Evolutionary conservation across 2,797 vertebrate genomes (phyloP).

Genomic region (Perodicticus potto): DNA sequence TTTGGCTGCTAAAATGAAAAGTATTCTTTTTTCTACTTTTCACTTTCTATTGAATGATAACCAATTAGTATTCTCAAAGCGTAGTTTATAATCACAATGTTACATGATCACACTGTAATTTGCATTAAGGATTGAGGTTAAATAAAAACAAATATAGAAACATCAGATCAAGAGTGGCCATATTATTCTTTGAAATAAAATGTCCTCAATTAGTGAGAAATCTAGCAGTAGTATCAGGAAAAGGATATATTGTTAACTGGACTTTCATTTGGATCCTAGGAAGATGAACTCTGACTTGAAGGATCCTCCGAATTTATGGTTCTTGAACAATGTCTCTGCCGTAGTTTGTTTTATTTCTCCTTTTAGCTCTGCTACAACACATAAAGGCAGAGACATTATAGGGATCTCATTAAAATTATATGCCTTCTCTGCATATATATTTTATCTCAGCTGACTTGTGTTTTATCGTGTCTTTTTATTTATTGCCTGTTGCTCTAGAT

Average conservation of each 20-base stretch:
- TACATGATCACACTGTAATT: background rate
- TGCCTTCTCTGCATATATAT: background rate
- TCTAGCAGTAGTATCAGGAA: background rate
- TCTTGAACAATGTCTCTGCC: background rate
- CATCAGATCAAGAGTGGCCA: background rate
- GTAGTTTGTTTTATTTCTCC: background rate
- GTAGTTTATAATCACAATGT: background rate
- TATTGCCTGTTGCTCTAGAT: background rate
- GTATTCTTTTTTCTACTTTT: background rate
- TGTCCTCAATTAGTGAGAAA: background rate
- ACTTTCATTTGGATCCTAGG: background rate
- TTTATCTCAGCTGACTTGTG: background rate
- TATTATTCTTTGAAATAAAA: conserved; percentile 30
- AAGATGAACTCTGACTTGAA: background rate
- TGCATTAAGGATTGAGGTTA: background rate
- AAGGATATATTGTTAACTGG: background rate
- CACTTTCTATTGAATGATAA: background rate
- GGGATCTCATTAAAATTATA: background rate
- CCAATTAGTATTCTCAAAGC: background rate
- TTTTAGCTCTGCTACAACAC: background rate
- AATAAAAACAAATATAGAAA: conserved; percentile 4
- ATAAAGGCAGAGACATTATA: background rate
- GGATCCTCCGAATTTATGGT: background rate
- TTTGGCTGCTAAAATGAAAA: background rate
- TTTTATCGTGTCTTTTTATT: background rate